Conservation (phyloP, 2,888 invertebrate species). For the Bugulina stolonifera region DNA sequence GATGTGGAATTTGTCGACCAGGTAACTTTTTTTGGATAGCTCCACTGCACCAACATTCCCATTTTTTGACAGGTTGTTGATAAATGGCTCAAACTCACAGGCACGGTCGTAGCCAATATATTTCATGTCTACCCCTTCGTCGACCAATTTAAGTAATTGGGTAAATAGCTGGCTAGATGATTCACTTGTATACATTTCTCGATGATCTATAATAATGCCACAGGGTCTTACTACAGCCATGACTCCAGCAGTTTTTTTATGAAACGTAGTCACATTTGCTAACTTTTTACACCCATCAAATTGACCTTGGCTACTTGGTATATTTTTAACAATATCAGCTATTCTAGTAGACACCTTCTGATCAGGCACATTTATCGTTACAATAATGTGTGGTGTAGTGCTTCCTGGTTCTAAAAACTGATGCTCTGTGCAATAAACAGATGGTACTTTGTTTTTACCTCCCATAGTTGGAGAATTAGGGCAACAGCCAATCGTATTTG, state of each 20-base stretch:
- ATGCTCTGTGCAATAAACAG: not conserved
- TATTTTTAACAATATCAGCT: not conserved
- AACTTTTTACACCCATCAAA: not conserved
- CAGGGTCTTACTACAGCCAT: not conserved
- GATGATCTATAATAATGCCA: not conserved
- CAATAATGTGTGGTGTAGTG: not conserved
- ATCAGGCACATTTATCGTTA: not conserved
- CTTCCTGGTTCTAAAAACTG: not conserved
- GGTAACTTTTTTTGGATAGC: too few relatives aligned
- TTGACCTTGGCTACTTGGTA: not conserved
- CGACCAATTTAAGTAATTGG: not conserved
- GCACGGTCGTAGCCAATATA: constrained; percentile 1
- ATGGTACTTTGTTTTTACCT: not conserved
- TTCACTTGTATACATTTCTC: not conserved
- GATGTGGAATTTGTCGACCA: too few relatives aligned
- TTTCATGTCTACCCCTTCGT: not conserved
- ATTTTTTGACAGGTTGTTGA: not conserved
- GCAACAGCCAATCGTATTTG: not conserved
- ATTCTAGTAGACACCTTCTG: not conserved
- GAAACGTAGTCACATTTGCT: not conserved
- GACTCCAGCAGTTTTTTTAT: not conserved
- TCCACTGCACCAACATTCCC: too few relatives aligned
- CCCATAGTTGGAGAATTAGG: not conserved
- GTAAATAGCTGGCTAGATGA: constrained; percentile 4
- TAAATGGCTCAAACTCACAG: constrained; percentile 1